Evolutionary conservation across 1,140 invertebrate species (phyloP).

Genomic region (Schlechtendalia chinensis): DNA sequence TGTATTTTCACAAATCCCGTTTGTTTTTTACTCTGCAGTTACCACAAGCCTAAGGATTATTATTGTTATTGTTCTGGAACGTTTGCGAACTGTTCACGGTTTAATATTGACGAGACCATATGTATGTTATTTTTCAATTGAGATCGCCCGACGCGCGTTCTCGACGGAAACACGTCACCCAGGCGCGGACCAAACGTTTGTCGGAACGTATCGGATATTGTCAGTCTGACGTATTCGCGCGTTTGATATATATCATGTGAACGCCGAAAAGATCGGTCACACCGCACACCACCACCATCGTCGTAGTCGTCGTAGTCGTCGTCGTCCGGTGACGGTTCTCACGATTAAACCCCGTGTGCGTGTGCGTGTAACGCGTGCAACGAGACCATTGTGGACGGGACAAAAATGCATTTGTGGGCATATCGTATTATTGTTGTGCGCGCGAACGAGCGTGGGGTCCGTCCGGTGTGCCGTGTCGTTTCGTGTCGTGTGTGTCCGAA

Average conservation of each 20-base stretch:
- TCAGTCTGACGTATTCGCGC: not conserved
- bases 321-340: not conserved
- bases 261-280: constrained; percentile 1
- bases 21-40: too few species aligned
- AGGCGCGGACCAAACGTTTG: too few species aligned
- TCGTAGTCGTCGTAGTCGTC: too few species aligned
- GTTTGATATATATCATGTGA: not conserved
- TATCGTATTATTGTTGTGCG: constrained; percentile 33
- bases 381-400: not conserved
- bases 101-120: too few species aligned
- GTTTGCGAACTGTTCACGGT: too few species aligned
- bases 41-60: too few species aligned
- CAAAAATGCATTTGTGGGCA: constrained; percentile 40
- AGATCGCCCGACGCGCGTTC: too few species aligned
- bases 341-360: not conserved
- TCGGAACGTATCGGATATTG: not conserved
- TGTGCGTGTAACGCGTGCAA: not conserved
- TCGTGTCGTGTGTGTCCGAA: constrained; percentile 39
- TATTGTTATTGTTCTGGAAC: too few species aligned
- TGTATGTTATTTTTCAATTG: too few species aligned
- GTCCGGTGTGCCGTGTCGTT: constrained; percentile 12
- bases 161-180: too few species aligned
- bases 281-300: not conserved
- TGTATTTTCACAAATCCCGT: too few species aligned
- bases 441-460: not conserved